Conservation (phyloP, 2,888 invertebrate species). For the Neria commutata region DNA sequence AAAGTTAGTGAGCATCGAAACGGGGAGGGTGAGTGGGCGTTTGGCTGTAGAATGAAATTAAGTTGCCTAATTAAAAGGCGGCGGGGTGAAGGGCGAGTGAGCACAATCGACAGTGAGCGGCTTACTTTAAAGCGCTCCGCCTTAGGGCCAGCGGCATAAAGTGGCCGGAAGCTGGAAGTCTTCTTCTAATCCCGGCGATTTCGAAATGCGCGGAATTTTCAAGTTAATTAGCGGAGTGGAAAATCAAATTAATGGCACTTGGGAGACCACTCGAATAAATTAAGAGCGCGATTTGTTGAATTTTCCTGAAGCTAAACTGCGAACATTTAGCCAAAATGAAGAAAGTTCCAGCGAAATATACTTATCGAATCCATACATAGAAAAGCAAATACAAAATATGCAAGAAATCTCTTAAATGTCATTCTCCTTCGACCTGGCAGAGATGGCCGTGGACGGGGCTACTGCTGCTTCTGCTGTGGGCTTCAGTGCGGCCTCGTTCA, state of each 20-base stretch:
- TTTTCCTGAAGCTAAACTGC: too few relatives aligned
- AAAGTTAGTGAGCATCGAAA: slow-evolving; percentile 25
- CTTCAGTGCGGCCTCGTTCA: neutral
- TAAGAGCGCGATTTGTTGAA: neutral
- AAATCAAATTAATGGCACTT: neutral
- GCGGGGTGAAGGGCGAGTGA: too few relatives aligned
- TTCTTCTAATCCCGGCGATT: neutral
- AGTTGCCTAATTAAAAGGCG: neutral
- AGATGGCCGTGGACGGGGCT: too few relatives aligned
- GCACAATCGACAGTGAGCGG: neutral
- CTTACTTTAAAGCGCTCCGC: too few relatives aligned
- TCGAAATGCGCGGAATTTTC: slow-evolving; percentile 15
- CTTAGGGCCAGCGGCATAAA: neutral
- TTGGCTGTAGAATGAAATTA: slow-evolving; percentile 4
- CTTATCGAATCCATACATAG: too few relatives aligned
- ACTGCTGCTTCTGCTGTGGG: neutral
- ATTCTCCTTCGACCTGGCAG: too few relatives aligned
- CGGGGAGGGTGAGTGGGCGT: neutral
- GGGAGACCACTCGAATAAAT: neutral
- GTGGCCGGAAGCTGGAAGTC: neutral
- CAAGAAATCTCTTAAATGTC: too few relatives aligned
- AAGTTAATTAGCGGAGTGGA: slow-evolving; percentile 22
- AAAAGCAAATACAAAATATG: too few relatives aligned
- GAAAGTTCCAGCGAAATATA: too few relatives aligned
- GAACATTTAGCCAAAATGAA: too few relatives aligned